These are phyloP conservation scores for Paratilapia polleni DNA, from an alignment of 2,113 vertebrate species.

Conservation along the genomic window DNA sequence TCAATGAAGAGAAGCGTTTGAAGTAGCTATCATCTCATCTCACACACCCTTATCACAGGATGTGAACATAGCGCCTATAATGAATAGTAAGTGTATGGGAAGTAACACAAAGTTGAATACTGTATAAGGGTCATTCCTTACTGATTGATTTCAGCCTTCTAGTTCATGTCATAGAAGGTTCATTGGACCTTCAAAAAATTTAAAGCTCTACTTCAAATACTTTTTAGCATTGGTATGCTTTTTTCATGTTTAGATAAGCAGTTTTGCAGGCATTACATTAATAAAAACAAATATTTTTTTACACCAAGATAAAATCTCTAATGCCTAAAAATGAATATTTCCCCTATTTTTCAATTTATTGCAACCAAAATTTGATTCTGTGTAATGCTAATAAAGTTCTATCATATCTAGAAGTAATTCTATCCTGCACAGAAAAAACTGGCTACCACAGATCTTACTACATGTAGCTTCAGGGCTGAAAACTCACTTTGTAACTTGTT, in stretches of 20 bases:
- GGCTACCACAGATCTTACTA: neutral
- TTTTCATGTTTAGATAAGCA: neutral
- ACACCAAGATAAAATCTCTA: neutral
- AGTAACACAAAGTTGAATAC: neutral
- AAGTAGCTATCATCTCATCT: constrained; percentile 1
- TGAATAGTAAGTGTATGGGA: neutral
- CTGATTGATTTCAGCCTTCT: neutral
- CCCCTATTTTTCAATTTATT: neutral
- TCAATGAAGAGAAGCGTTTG: neutral
- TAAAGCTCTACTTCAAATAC: neutral
- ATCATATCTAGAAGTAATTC: neutral
- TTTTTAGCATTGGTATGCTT: neutral
- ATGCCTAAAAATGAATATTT: neutral
- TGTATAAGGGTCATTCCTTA: neutral
- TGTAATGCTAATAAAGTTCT: neutral
- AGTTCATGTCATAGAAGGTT: neutral
- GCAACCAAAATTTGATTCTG: neutral
- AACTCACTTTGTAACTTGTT: neutral
- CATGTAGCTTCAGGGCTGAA: neutral
- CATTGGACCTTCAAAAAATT: neutral
- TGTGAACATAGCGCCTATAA: neutral
- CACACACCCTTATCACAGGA: neutral
- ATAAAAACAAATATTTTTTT: neutral
- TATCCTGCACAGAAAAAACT: neutral
- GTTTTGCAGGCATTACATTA: neutral